Evolutionary conservation across 1,140 invertebrate species (phyloP).

Genomic region (Pogonomyrmex barbatus): DNA sequence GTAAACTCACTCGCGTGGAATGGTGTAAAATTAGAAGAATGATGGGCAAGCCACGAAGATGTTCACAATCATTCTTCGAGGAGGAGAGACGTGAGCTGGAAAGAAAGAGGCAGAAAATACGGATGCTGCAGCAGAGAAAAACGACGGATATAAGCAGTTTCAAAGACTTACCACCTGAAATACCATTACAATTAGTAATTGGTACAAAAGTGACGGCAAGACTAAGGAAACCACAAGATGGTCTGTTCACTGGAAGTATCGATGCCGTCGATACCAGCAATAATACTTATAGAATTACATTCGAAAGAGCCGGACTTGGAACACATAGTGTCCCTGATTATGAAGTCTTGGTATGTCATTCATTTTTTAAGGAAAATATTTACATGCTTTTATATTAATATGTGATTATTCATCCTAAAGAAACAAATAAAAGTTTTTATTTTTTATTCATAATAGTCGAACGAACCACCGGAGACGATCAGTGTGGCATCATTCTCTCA

Average conservation of each 20-base stretch:
- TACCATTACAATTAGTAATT: conserved; percentile 97
- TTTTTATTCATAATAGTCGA: conserved; percentile 87
- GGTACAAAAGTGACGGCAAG: conserved; percentile 98
- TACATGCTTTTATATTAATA: background rate
- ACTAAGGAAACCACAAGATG: conserved; percentile 97
- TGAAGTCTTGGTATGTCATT: conserved; percentile 92
- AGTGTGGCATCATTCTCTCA: conserved; percentile 94
- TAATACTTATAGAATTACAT: conserved; percentile 98
- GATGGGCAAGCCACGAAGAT: conserved; percentile 98
- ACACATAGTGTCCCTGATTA: conserved; percentile 98
- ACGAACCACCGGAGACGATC: conserved; percentile 96
- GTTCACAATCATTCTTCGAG: conserved; percentile 97
- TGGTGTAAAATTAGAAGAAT: conserved; percentile 98
- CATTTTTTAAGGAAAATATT: background rate
- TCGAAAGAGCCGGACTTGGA: conserved; percentile 96
- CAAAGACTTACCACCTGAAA: conserved; percentile 98
- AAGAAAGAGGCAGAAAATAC: conserved; percentile 95
- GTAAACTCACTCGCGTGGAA: conserved; percentile 94
- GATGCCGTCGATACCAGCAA: conserved; percentile 99
- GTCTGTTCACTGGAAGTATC: conserved; percentile 97
- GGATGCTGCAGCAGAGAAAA: conserved; percentile 97
- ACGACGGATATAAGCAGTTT: conserved; percentile 91
- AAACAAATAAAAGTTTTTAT: too few species aligned
- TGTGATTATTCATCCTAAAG: background rate
- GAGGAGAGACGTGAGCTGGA: conserved; percentile 97